Evolutionary conservation across 1,140 invertebrate genomes (phyloP).

Genomic region (Euura saliciscinereae): DNA sequence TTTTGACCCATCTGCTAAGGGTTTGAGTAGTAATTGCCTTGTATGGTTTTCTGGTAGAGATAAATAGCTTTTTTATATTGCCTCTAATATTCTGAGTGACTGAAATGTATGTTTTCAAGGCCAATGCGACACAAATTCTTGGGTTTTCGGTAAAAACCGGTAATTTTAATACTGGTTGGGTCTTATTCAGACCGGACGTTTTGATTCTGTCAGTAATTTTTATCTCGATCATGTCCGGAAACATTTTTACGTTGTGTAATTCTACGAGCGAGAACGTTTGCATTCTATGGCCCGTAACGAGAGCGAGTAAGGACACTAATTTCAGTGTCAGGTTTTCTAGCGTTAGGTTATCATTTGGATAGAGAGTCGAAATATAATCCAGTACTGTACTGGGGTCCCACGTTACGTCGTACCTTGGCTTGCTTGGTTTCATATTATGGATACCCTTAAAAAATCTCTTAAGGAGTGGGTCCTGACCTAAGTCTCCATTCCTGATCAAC

Average conservation of each 20-base stretch:
- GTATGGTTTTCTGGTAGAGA: constrained; percentile 31
- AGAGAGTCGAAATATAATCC: too few species aligned
- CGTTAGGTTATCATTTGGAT: constrained; percentile 20
- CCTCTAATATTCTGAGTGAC: constrained; percentile 12
- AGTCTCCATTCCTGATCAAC: too few species aligned
- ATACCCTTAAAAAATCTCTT: too few species aligned
- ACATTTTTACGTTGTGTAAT: constrained; percentile 21
- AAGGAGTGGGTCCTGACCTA: too few species aligned
- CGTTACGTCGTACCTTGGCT: too few species aligned
- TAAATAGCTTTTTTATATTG: constrained; percentile 24
- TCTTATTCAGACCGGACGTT: constrained; percentile 18
- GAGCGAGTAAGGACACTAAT: constrained; percentile 67
- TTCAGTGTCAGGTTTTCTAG: constrained; percentile 25
- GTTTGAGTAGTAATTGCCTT: constrained; percentile 24
- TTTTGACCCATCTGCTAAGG: too few species aligned
- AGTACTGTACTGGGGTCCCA: too few species aligned
- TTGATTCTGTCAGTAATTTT: constrained; percentile 26
- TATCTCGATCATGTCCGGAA: constrained; percentile 17
- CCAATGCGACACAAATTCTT: constrained; percentile 22
- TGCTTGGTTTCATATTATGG: too few species aligned
- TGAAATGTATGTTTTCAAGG: constrained; percentile 19
- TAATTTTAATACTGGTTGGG: constrained; percentile 22
- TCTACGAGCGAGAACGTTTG: constrained; percentile 34
- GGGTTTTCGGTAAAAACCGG: constrained; percentile 15
- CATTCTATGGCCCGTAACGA: constrained; percentile 37